Evolutionary conservation across 2,888 invertebrate species (phyloP).

Genomic region (Tribolium freemani): DNA sequence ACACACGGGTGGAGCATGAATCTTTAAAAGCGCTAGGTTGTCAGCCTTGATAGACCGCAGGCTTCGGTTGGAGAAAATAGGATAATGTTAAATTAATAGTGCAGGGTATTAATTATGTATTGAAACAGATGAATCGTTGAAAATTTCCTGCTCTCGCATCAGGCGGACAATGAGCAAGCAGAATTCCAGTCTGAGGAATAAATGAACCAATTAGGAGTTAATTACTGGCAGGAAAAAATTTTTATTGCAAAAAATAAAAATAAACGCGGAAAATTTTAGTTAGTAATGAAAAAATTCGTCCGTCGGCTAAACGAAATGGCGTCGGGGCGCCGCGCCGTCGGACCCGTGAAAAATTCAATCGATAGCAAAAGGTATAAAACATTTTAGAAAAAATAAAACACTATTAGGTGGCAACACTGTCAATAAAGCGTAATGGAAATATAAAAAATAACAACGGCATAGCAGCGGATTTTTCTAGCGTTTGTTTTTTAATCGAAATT

Average conservation of each 20-base stretch:
- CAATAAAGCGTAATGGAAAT: constrained; percentile 43
- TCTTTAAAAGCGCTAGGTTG: constrained; percentile 1
- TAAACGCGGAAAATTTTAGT: background rate
- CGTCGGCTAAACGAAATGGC: constrained; percentile 24
- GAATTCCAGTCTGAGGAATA: constrained; percentile 1
- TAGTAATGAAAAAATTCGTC: constrained; percentile 14
- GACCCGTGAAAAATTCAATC: constrained; percentile 33
- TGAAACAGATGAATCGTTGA: constrained; percentile 8
- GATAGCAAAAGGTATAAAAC: constrained; percentile 30
- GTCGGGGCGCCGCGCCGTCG: constrained; percentile 33
- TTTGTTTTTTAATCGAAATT: constrained; percentile 41
- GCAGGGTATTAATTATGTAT: constrained; percentile 11
- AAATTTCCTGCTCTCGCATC: constrained; percentile 1
- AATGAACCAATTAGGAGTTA: constrained; percentile 8
- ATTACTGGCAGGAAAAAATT: background rate
- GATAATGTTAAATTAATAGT: constrained; percentile 25
- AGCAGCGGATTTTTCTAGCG: constrained; percentile 19
- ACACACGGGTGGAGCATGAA: background rate
- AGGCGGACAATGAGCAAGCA: background rate
- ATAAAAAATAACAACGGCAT: constrained; percentile 38
- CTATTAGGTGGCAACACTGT: constrained; percentile 29
- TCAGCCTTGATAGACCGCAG: constrained; percentile 3
- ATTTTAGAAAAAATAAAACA: constrained; percentile 35
- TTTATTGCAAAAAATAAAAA: constrained; percentile 4
- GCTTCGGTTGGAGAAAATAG: constrained; percentile 8